Evolutionary conservation across 2,888 invertebrate genomes (phyloP).

Genomic region (Imbricaverruca yamaguchii): DNA sequence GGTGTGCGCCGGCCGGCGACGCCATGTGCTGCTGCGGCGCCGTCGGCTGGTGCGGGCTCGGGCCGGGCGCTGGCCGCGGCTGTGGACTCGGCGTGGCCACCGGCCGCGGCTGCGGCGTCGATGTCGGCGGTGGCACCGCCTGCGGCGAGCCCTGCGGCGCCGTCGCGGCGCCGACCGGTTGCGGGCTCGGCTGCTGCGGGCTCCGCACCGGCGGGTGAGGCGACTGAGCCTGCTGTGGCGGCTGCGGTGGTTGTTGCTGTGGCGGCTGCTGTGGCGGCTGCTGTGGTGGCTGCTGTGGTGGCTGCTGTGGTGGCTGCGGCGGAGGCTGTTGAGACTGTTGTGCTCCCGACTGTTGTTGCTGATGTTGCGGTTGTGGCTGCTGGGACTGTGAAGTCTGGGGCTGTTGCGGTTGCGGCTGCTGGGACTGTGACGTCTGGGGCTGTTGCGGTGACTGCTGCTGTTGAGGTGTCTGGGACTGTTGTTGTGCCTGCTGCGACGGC

Average conservation of each 20-base stretch:
- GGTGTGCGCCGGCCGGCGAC: background rate
- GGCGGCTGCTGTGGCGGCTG: too few relatives aligned
- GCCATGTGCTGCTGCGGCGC: background rate
- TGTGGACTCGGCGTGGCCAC: background rate
- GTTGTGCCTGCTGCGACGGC: background rate
- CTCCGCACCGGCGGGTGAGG: constrained; percentile 10
- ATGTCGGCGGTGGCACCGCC: background rate
- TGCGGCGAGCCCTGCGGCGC: constrained; percentile 7
- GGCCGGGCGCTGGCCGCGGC: background rate
- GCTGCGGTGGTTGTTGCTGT: too few relatives aligned
- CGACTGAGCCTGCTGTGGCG: background rate
- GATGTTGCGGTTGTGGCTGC: background rate
- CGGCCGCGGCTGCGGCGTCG: constrained; percentile 12
- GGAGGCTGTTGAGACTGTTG: background rate
- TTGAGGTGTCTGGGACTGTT: background rate
- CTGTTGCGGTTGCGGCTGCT: background rate
- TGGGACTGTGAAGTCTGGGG: background rate
- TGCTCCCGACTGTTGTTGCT: background rate
- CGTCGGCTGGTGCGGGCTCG: background rate
- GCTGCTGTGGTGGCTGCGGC: background rate
- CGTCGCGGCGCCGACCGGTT: background rate
- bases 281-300: background rate
- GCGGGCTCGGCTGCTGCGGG: constrained; percentile 19
- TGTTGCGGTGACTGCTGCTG: background rate
- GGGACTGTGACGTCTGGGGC: background rate